Conservation (phyloP, 37 sponge, comb jelly and placozoan species). For the Bolinopsis microptera region DNA sequence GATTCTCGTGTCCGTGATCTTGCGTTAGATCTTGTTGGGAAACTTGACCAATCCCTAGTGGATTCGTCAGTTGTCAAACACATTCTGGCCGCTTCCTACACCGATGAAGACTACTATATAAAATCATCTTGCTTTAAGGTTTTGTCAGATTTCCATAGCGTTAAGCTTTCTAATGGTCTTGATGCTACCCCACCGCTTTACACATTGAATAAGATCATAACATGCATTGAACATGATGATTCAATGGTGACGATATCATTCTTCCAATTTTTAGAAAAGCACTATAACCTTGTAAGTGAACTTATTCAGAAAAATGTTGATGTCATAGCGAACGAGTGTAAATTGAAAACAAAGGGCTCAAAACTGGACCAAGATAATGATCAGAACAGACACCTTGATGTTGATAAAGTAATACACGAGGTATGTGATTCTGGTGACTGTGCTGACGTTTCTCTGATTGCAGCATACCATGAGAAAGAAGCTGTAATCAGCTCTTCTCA, state of each 20-base stretch:
- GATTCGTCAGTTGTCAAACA: not conserved
- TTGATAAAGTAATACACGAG: not conserved
- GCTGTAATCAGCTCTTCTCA: not conserved
- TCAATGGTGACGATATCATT: conserved; percentile 49
- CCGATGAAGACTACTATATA: conserved; percentile 10
- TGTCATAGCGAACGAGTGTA: not conserved
- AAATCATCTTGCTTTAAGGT: not conserved
- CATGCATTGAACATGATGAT: not conserved
- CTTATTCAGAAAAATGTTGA: not conserved
- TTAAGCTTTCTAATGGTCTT: not conserved
- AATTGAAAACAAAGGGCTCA: not conserved
- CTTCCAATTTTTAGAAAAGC: not conserved
- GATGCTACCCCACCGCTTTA: not conserved
- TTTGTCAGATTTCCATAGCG: not conserved
- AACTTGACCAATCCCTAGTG: not conserved
- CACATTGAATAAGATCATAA: not conserved
- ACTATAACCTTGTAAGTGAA: not conserved
- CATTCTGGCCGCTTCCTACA: not conserved
- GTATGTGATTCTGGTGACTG: conserved; percentile 11
- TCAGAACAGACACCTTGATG: not conserved
- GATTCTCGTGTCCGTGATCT: conserved; percentile 9
- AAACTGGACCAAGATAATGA: too few species aligned
- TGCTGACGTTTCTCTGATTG: conserved; percentile 25
- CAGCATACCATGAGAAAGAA: not conserved
- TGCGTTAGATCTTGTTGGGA: not conserved